These are phyloP conservation scores for Gadus macrocephalus DNA, from an alignment of 2,113 vertebrate genomes.

Conservation along the genomic window DNA sequence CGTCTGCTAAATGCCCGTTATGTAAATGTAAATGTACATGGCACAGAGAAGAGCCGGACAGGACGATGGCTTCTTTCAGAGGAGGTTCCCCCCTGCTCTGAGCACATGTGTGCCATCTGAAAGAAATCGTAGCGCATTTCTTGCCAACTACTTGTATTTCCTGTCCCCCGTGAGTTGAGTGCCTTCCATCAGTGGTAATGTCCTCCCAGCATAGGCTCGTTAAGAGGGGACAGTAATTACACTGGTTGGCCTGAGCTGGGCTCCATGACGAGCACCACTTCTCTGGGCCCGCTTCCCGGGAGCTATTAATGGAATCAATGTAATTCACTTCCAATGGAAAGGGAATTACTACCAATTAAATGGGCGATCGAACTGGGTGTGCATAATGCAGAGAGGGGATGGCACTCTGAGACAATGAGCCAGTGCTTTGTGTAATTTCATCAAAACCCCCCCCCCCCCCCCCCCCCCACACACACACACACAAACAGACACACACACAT, in stretches of 20 bases:
- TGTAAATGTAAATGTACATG: too few species aligned
- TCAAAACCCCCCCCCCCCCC: slow-evolving; percentile 26
- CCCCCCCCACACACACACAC: not conserved
- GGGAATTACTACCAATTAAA: slow-evolving; percentile 72
- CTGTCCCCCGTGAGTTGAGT: too few species aligned
- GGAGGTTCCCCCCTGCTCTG: too few species aligned
- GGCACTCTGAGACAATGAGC: slow-evolving; percentile 23
- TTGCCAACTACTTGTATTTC: too few species aligned
- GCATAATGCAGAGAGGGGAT: slow-evolving; percentile 39
- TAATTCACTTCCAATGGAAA: slow-evolving; percentile 37
- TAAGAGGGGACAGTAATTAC: slow-evolving; percentile 57
- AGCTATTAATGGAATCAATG: slow-evolving; percentile 63
- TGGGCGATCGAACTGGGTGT: slow-evolving; percentile 52
- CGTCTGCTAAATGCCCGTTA: too few species aligned
- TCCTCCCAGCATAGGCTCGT: slow-evolving; percentile 53
- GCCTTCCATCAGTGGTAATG: slow-evolving; percentile 55
- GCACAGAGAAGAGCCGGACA: too few species aligned
- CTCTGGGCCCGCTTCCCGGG: slow-evolving; percentile 45
- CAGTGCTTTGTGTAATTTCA: slow-evolving; percentile 46
- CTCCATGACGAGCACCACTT: slow-evolving; percentile 43
- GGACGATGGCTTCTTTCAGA: too few species aligned
- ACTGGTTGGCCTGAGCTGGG: slow-evolving; percentile 33
- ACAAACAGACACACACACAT: not conserved
- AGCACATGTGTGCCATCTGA: too few species aligned
- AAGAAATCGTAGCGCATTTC: too few species aligned